Base-by-base conservation (phyloP, 2,113 vertebrate species). In the Cephalopterus ornatus region DNA sequence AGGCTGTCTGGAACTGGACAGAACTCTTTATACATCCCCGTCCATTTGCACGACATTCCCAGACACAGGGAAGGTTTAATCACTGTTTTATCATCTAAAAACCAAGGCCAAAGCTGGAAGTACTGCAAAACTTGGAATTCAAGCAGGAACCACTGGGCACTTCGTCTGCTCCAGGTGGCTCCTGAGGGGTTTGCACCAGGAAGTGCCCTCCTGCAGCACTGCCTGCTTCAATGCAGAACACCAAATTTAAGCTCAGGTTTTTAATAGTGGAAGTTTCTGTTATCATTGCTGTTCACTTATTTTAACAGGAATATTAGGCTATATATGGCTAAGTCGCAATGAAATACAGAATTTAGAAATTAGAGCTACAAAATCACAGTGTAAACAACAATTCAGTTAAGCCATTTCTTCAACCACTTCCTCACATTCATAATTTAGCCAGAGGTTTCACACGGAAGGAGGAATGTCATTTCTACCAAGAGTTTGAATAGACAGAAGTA, bases 11-110 rank as follows among this genome's bases (percentile, higher is more conserved):
- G 67, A 81, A 27, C 15, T 2, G 0, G 26, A 41, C 35, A 68
- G n/a, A 3, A n/a, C 39, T 52, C 80, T 52, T 49, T 21, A 49
- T 7, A 37, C 9, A 53, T 24, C 52, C 28, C 37, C 44, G 32
- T 3, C 14, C 26, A 14, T 46, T 55, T 50, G 28, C 39, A 41
- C 0, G 0, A 70, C 0, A 2, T 39, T 83, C 75, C 27, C n/a
- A 67, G 46, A 52, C 12, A 24, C 0, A 50, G 13, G 15, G 30
- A 50, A 81, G 2, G 8, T 28, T 77, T 78, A 70, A 71, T 56
- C 3, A 17, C 9, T 3, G 1, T 24, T 66, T 62, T 71, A 10
- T 78, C 37, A 39, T 11, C 20, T 42, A 2, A 52, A 88, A 63
- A 56, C 35, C 26, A 37, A 9, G 27, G 30, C 4, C 32, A 78